Base-by-base conservation (phyloP, 2,113 vertebrate species). In the Calidris pugnax region DNA sequence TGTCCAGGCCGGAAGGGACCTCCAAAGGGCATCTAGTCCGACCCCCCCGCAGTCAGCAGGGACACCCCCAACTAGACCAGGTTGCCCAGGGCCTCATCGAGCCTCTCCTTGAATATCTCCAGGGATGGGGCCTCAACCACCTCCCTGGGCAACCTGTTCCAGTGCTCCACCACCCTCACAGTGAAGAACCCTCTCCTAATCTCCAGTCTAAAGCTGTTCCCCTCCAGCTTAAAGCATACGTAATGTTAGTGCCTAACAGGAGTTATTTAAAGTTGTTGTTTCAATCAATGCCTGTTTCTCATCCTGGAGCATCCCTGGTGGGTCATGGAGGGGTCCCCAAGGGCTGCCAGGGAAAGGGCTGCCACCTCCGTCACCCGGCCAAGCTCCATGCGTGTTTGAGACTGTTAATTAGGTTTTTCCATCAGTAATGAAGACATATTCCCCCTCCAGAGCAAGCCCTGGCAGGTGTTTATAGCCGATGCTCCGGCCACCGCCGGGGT, bases 301-400 rank as follows among this genome's bases (percentile, higher is more conserved):
- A 11, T 13, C 43, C 41, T 3, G 32, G 64, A 0, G 0, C 27
- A 15, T 16, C 56, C 30, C 69, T 3, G 3, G 12, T 0, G 0
- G 27, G 19, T 24, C 64, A 39, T 0, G 0, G n/a, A 45, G 41
- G 18, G 22, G 37, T 78, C 47, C 30, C 62, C 78, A n/a, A 4
- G 56, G 19, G 16, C 9, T 53, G 26, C 9, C 35, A 12, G 5
- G 22, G 18, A 6, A 80, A 33, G 16, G 4, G 24, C n/a, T 68
- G 62, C 39, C 3, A 0, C 53, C 32, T 66, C 66, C 69, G 32
- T 41, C 37, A 39, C n/a, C 66, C 0, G 2, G 68, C n/a, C 55
- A 62, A 55, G 94, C 79, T 2, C 43, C 0, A 1, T 4, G 39
- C 33, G 22, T 60, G 56, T 60, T 9, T 28, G 28, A 81, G 62